These are phyloP conservation scores for Illadopsis cleaveri DNA, from an alignment of 2,113 vertebrate genomes.

Conservation along the genomic window DNA sequence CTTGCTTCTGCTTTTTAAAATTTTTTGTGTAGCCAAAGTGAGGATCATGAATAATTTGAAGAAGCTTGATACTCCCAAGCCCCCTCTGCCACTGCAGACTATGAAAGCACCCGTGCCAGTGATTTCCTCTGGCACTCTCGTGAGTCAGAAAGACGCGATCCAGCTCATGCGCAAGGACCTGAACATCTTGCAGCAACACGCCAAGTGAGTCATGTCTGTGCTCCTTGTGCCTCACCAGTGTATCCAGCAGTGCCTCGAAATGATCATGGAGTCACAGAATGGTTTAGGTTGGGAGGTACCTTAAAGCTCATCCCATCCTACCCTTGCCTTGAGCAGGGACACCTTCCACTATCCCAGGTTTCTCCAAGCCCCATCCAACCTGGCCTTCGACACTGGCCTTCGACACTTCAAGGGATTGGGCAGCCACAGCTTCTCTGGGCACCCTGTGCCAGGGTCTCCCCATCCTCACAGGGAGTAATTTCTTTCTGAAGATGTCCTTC, in stretches of 20 bases:
- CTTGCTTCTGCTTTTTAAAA: neutral
- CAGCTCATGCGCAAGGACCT: conserved; percentile 83
- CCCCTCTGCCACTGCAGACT: conserved; percentile 73
- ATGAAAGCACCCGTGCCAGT: conserved; percentile 86
- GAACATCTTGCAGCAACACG: conserved; percentile 83
- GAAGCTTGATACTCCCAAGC: conserved; percentile 83
- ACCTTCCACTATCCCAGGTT: accelerated
- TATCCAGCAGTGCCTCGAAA: neutral
- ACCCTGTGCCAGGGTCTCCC: accelerated
- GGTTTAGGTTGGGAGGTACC: neutral
- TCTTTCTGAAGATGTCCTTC: neutral
- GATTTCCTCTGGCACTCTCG: conserved; percentile 76
- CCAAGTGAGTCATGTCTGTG: conserved; percentile 77
- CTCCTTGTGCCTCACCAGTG: neutral
- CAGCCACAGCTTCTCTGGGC: neutral
- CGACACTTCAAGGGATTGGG: neutral
- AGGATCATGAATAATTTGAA: conserved; percentile 87
- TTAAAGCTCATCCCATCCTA: neutral
- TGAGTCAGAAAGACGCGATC: conserved; percentile 78
- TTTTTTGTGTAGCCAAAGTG: conserved; percentile 78
- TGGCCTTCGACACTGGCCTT: neutral
- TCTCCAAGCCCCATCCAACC: accelerated
- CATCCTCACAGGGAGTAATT: neutral
- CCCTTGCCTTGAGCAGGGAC: no score
- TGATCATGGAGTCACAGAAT: neutral